Evolutionary conservation across 2,113 vertebrate genomes (phyloP), one percentile per base, ranked within the genome.

Genomic region (Gracilinanus agilis): DNA sequence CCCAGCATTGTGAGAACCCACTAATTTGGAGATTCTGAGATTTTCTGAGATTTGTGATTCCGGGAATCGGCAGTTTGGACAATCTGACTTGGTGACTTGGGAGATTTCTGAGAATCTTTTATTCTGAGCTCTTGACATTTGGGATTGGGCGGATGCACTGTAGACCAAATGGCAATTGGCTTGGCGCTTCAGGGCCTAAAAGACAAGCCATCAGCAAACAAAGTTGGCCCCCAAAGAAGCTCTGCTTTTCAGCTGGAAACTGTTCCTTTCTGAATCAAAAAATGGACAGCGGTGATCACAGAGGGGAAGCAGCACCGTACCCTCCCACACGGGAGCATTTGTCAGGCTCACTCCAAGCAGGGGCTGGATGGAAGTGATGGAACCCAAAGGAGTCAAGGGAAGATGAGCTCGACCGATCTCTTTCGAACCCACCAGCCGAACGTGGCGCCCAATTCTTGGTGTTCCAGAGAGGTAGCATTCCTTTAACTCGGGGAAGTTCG

Each of bases 381-480:
- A 94, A 54, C 93, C 90, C 55, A 75, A 53, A 91, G 92, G 90
- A 83, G 67, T 55, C 53, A 44, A 92, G 44, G 0, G 75, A 93
- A 25, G 75, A 49, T 49, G 90, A 55, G 92, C 55, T 94, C 91
- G 93, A n/a, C n/a, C n/a, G n/a, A 95, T 94, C 93, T 90, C 56
- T 94, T 96, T 95, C 91, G 97, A 96, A 95, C 90, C 55, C 95
- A 94, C 95, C 88, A 90, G 56, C 93, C 5, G 53, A 61, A 61
- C 75, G 21, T 90, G 92, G 89, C 54, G 92, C 88, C 67, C 0
- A 91, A 94, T 89, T 97, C 91, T 56, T 24, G 53, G 23, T 91
- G 54, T 96, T 96, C 96, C 96, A 96, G 96, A 94, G 95, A 96
- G 94, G 93, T 27, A 56, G 92, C 23, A 0, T 94, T 91, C 96